These are phyloP conservation scores for Bostrychus sinensis DNA, from an alignment of 2,113 vertebrate species.

Conservation along the genomic window DNA sequence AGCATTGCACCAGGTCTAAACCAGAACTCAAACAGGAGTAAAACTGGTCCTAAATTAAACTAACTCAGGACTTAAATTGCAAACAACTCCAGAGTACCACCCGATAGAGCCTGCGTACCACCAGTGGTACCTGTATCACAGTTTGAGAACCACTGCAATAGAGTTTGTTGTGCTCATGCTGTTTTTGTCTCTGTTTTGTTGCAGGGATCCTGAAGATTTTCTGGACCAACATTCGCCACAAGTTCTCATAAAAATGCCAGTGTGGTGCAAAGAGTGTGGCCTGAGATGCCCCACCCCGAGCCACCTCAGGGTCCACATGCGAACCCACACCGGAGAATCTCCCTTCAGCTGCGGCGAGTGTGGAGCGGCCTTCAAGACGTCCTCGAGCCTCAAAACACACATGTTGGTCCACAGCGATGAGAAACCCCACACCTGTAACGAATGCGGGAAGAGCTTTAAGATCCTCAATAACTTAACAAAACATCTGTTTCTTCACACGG, in stretches of 20 bases:
- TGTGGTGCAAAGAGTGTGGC: not conserved
- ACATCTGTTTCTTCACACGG: not conserved
- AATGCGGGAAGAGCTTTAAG: not conserved
- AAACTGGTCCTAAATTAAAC: too few species aligned
- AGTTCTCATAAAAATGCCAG: not conserved
- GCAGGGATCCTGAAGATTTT: not conserved
- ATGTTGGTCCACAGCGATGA: not conserved
- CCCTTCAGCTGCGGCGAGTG: not conserved
- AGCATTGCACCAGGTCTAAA: too few species aligned
- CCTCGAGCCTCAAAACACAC: not conserved
- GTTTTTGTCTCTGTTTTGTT: not conserved
- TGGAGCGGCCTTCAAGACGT: not conserved
- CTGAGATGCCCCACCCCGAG: not conserved
- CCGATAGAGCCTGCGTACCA: too few species aligned
- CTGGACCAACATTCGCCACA: not conserved
- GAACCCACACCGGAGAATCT: not conserved
- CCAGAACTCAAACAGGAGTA: too few species aligned
- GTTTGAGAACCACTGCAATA: too few species aligned
- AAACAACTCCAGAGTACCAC: too few species aligned
- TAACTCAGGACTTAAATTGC: too few species aligned
- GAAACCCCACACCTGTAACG: not conserved
- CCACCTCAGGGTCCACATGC: not conserved
- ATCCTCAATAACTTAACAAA: fast-evolving
- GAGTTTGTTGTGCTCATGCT: too few species aligned
- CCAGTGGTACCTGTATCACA: too few species aligned